Evolutionary conservation across 2,888 invertebrate species (phyloP).

Genomic region (Seira musarum): DNA sequence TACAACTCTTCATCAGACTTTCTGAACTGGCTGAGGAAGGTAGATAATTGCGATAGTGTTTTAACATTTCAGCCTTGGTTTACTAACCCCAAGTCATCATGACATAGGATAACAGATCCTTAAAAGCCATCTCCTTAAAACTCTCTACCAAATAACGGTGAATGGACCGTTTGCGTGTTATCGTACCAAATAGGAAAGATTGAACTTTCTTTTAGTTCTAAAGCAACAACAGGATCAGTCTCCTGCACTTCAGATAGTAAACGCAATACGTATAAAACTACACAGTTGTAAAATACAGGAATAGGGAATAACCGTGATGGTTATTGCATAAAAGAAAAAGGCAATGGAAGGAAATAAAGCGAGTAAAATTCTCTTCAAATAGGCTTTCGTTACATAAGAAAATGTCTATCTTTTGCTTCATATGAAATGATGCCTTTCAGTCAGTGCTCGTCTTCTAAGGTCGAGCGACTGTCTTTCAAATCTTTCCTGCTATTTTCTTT

Average conservation of each 20-base stretch:
- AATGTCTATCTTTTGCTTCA: not conserved
- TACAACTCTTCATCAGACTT: too few species aligned
- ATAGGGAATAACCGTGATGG: not conserved
- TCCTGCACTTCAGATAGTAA: not conserved
- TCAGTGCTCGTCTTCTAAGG: conserved; percentile 2
- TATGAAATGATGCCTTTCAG: conserved; percentile 15
- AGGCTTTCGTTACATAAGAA: too few species aligned
- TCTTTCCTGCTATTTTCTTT: conserved; percentile 5
- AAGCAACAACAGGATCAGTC: not conserved
- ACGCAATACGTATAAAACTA: not conserved
- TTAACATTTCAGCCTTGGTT: conserved; percentile 22
- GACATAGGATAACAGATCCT: not conserved
- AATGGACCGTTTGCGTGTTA: conserved; percentile 60
- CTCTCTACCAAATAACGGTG: conserved; percentile 49
- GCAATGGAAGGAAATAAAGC: not conserved
- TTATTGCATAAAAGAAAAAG: not conserved
- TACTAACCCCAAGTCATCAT: conserved; percentile 23
- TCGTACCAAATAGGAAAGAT: conserved; percentile 43
- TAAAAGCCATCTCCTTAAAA: conserved; percentile 33
- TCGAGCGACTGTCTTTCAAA: not conserved
- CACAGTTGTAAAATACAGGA: not conserved
- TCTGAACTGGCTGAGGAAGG: too few species aligned
- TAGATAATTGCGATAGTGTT: too few species aligned
- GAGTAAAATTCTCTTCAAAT: too few species aligned
- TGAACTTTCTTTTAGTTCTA: not conserved